Conservation (phyloP, 2,797 vertebrate genomes). For the Poeciliopsis infans region DNA sequence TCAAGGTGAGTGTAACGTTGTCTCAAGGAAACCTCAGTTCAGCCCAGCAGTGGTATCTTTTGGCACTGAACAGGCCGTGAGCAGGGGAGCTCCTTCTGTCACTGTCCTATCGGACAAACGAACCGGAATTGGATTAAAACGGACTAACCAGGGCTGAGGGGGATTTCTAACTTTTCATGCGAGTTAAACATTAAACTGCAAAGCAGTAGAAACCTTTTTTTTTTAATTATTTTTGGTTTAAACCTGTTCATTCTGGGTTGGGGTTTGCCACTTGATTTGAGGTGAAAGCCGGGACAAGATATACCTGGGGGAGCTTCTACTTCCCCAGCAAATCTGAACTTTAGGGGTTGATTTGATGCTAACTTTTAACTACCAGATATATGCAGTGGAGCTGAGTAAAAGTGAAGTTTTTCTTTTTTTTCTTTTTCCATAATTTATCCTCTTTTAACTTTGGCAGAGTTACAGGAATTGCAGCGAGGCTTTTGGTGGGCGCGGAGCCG, state of each 20-base stretch:
- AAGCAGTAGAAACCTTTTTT: neutral
- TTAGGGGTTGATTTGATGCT: neutral
- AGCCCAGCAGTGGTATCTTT: conserved; percentile 11
- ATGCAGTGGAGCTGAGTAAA: neutral
- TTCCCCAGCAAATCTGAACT: neutral
- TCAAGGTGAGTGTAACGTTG: conserved; percentile 88
- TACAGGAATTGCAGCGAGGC: conserved; percentile 19
- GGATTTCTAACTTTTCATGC: neutral
- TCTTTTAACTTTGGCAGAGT: conserved; percentile 20
- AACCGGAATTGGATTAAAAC: neutral
- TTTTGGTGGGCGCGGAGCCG: conserved; percentile 11
- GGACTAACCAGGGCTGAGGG: neutral
- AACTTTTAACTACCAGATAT: neutral
- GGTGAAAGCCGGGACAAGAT: neutral
- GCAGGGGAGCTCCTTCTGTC: conserved; percentile 19
- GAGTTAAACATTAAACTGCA: neutral
- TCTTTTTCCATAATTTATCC: neutral
- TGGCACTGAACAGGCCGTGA: conserved; percentile 2
- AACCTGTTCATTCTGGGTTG: neutral
- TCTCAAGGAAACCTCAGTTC: neutral
- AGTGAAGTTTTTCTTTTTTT: neutral
- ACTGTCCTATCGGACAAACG: conserved; percentile 2
- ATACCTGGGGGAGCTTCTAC: neutral
- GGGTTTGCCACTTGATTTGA: neutral
- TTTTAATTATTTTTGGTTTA: too few species aligned